phyloP scores from a whole-genome alignment of 1,140 invertebrate genomes.

The Conus betulinus region DNA sequence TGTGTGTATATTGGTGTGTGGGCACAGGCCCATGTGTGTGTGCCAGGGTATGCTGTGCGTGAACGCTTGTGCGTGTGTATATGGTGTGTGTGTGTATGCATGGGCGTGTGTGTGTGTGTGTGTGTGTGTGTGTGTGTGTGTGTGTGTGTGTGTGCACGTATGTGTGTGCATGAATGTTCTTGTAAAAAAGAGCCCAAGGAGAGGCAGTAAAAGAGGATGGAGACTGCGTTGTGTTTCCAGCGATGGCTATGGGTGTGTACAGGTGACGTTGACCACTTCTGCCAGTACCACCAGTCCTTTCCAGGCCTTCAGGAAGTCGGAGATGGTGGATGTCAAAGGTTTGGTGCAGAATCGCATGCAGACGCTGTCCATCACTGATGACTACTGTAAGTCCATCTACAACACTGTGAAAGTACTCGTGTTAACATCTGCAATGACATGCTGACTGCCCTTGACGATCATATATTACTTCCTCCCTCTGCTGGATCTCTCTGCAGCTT shows the following conservation, averaged over 20 bases:
- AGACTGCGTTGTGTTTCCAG: background rate
- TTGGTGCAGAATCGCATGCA: conserved; percentile 63
- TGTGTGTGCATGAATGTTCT: no score
- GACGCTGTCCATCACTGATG: conserved; percentile 55
- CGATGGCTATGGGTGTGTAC: background rate
- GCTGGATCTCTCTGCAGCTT: background rate
- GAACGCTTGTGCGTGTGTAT: no score
- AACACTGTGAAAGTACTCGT: background rate
- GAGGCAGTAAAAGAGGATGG: no score
- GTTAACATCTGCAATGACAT: background rate
- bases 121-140: no score
- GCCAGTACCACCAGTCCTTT: background rate
- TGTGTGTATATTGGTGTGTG: no score
- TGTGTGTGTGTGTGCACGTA: no score
- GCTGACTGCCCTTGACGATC: no score
- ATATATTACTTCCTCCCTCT: background rate
- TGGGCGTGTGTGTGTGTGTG: no score
- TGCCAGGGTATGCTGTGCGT: no score
- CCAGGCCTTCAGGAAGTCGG: conserved; percentile 51
- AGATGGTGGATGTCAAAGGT: conserved; percentile 59
- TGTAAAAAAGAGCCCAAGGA: no score
- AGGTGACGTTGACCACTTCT: background rate
- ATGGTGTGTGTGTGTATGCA: no score
- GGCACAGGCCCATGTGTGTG: no score
- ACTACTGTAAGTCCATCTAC: conserved; percentile 60